phyloP scores from a whole-genome alignment of 2,888 invertebrate species.

The Melanophora roralis region DNA sequence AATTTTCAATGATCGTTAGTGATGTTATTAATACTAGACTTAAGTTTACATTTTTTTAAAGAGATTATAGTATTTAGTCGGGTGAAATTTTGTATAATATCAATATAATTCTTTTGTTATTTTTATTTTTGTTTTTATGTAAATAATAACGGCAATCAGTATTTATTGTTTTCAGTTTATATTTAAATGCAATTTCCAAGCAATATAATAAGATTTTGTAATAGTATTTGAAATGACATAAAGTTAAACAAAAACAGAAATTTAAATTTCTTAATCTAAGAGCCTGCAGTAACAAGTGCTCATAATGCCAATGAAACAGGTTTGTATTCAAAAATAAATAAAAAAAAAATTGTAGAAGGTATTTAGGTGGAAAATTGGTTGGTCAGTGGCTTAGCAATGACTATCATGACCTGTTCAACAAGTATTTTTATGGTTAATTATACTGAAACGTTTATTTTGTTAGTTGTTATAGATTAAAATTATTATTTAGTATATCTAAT shows the following conservation, averaged over 20 bases:
- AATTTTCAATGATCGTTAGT: neutral
- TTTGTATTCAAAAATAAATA: neutral
- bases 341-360: neutral
- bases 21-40: neutral
- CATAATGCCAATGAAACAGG: neutral
- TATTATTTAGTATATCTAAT: neutral
- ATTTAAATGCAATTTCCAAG: neutral
- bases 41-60: neutral
- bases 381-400: neutral
- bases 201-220: neutral
- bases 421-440: neutral
- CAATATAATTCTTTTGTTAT: neutral
- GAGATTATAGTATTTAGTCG: neutral
- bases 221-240: neutral
- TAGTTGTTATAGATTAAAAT: neutral
- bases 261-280: neutral
- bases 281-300: neutral
- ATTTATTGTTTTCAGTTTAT: neutral
- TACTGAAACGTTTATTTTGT: neutral
- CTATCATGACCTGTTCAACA: neutral
- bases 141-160: neutral
- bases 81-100: neutral
- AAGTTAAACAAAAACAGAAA: neutral
- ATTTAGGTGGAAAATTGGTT: neutral
- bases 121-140: neutral